Base-by-base conservation (phyloP, 2,797 vertebrate species). In the Dryobates pubescens region DNA sequence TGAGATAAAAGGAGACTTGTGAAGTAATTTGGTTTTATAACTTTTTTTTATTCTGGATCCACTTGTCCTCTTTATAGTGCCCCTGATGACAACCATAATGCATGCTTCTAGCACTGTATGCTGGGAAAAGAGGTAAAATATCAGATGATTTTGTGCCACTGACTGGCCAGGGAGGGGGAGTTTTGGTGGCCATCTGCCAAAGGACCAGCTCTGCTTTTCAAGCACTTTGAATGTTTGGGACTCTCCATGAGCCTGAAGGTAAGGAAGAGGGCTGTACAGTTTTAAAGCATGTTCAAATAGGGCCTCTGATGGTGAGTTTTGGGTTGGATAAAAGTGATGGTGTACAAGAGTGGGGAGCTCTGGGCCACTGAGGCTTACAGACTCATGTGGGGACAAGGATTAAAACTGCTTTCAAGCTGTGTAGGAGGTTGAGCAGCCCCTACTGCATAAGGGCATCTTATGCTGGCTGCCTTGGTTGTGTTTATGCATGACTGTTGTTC, bases 121-220 rank as follows among this genome's bases (percentile, higher is more conserved):
- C 8, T 86, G 59, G 45, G 65, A 13, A 57, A 9, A 10, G 3
- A 23, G 10, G 19, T 29, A 11, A 70, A 84, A 72, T 17, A 29
- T 2, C 26, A 6, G 24, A 20, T 0, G 3, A 24, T 61, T 72
- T 34, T 82, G 53, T 67, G 38, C 41, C 74, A 12, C 53, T 51
- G 36, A 3, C 36, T 51, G 29, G 27, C n/a, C 0, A 3, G 1
- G 4, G 11, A 1, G 4, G 38, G 49, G 10, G 53, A 3, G 59
- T 18, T 84, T n/a, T 47, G 41, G 43, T 78, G 70, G 17, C 53
- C 38, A 10, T 53, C 43, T 85, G 38, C 51, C 3, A 1, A 49
- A 63, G 64, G 24, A 41, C 4, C 20, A 23, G 5, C 13, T 41
- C 65, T 43, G n/a, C 19, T 3, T 51, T 85, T 81, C 26, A 3